Evolutionary conservation across 2,797 vertebrate species (phyloP).

Genomic region (Adrianichthys oophorus): DNA sequence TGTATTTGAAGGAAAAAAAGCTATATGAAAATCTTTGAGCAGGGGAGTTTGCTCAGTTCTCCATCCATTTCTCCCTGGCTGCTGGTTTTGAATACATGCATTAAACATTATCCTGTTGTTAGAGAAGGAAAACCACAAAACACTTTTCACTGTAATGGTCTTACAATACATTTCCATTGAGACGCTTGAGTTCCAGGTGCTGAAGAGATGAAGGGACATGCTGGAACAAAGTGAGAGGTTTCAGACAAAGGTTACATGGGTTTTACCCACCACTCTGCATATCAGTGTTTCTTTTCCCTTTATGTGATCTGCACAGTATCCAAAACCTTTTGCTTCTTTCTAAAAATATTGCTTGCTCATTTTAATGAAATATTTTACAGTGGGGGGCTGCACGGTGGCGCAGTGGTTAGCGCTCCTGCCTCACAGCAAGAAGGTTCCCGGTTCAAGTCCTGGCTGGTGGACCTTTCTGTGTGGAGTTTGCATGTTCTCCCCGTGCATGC

Average conservation of each 20-base stretch:
- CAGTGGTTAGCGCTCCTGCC: too few relatives aligned
- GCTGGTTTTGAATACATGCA: constrained; percentile 52
- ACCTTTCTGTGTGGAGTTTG: too few relatives aligned
- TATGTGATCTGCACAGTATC: constrained; percentile 1
- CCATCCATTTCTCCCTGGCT: constrained; percentile 36
- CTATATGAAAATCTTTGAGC: constrained; percentile 43
- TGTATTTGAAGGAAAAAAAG: not conserved
- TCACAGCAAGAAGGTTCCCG: too few relatives aligned
- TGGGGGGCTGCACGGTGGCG: too few relatives aligned
- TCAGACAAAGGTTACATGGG: too few relatives aligned
- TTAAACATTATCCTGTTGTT: constrained; percentile 59
- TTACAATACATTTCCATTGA: constrained; percentile 42
- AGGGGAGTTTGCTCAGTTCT: constrained; percentile 35
- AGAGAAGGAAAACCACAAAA: constrained; percentile 40
- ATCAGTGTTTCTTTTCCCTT: too few relatives aligned
- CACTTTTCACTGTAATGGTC: constrained; percentile 29
- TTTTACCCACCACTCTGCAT: too few relatives aligned
- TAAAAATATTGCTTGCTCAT: constrained; percentile 8
- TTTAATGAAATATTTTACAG: constrained; percentile 34
- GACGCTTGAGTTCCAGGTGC: constrained; percentile 35
- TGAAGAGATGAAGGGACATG: constrained; percentile 29
- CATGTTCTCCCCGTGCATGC: too few relatives aligned
- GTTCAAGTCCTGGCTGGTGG: too few relatives aligned
- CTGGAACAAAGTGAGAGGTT: too few relatives aligned
- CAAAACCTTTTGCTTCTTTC: not conserved